phyloP scores from a whole-genome alignment of 2,888 invertebrate genomes.

The Parelbella ahira region DNA sequence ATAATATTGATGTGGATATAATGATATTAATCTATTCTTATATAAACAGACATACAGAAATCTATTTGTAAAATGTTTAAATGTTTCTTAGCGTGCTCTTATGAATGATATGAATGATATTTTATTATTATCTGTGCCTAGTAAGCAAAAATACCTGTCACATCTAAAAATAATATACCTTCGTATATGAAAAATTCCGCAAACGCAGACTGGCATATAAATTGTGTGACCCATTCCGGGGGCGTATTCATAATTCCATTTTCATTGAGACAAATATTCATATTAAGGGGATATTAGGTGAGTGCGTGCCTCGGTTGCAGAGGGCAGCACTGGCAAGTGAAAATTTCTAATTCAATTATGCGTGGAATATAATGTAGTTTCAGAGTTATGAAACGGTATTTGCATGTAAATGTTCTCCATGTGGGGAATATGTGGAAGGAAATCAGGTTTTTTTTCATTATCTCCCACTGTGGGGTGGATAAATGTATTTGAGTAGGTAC shows the following conservation, averaged over 20 bases:
- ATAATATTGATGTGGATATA: too few species aligned
- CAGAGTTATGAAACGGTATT: constrained; percentile 38
- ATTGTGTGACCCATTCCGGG: constrained; percentile 57
- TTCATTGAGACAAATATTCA: constrained; percentile 79
- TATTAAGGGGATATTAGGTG: constrained; percentile 57
- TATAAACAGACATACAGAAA: too few species aligned
- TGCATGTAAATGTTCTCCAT: constrained; percentile 33
- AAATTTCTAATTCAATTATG: constrained; percentile 43
- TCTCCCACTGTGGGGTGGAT: constrained; percentile 21
- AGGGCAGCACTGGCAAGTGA: constrained; percentile 50
- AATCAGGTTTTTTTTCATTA: constrained; percentile 17
- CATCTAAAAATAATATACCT: constrained; percentile 28
- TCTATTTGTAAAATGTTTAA: too few species aligned
- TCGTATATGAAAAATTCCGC: constrained; percentile 64
- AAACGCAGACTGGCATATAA: constrained; percentile 54
- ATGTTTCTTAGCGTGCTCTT: too few species aligned
- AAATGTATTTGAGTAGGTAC: constrained; percentile 31
- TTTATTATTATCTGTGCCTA: too few species aligned
- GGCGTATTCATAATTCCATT: constrained; percentile 69
- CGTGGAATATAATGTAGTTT: constrained; percentile 40
- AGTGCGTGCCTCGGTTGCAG: constrained; percentile 54
- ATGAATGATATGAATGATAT: too few species aligned
- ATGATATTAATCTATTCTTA: too few species aligned
- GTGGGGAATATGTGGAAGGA: constrained; percentile 34
- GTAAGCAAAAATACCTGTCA: constrained; percentile 17